Percentiles rank a stretch among this genome's conserved stretches.
Evolutionary conservation across 64 coral and sea anemone genomes (phyloP).

Genomic region (Acropora yongei): DNA sequence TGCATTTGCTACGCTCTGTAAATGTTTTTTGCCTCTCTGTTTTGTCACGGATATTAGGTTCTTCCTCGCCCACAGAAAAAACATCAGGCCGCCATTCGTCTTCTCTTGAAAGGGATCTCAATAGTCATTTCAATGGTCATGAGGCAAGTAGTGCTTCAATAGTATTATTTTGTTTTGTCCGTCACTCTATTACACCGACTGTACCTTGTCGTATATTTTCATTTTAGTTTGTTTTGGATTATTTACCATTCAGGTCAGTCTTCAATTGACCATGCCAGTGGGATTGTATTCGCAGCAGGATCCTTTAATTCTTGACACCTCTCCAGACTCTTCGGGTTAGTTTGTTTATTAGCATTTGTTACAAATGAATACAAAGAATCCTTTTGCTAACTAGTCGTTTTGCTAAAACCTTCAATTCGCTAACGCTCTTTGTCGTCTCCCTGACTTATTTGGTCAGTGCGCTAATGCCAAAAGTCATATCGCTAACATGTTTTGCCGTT

Average conservation of each 20-base stretch:
- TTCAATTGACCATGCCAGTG: neutral
- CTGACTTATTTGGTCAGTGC: too few species aligned
- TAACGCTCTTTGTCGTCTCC: too few species aligned
- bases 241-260: neutral
- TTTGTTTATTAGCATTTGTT: neutral
- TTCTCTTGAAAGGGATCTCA: neutral
- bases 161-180: too few species aligned
- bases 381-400: too few species aligned
- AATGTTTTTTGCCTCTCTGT: neutral
- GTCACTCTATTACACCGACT: too few species aligned
- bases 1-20: neutral
- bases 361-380: too few species aligned
- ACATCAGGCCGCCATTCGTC: neutral
- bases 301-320: conserved; percentile 22
- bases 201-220: too few species aligned
- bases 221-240: too few species aligned
- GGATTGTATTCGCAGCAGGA: conserved; percentile 34
- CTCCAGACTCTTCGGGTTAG: conserved; percentile 10
- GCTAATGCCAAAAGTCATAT: too few species aligned
- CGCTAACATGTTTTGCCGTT: too few species aligned
- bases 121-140: neutral
- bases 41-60: neutral
- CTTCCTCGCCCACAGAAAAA: neutral
- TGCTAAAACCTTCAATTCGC: too few species aligned
- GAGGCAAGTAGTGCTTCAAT: neutral